Percentiles rank a stretch among this genome's conserved stretches.
These are phyloP conservation scores for Phaethornis superciliosus DNA, from an alignment of 2,113 vertebrate genomes.

Conservation along the genomic window DNA sequence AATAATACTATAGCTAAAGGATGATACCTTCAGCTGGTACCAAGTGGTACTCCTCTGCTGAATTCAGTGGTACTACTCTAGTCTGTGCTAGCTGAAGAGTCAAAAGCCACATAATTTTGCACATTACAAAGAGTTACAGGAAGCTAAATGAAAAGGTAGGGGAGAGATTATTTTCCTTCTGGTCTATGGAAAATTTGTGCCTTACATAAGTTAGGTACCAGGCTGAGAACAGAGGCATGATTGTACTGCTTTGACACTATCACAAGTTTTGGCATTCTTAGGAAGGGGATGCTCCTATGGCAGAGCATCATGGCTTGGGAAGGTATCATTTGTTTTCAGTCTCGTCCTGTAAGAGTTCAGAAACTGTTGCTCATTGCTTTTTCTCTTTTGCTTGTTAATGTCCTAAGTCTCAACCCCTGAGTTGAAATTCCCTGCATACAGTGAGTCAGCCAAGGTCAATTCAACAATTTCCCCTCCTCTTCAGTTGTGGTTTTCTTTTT, in stretches of 20 bases:
- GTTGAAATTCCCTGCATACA: neutral
- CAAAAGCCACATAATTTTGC: too few relatives aligned
- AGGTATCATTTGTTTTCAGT: rapidly evolving
- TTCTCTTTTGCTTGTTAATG: neutral
- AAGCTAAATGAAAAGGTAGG: neutral
- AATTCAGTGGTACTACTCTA: too few relatives aligned
- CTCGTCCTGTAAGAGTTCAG: neutral
- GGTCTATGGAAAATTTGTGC: neutral
- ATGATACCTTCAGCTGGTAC: too few relatives aligned
- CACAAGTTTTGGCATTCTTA: neutral
- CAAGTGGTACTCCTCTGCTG: too few relatives aligned
- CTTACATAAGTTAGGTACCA: neutral
- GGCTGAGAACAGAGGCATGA: rapidly evolving
- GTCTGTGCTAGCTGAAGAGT: too few relatives aligned
- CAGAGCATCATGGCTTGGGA: neutral
- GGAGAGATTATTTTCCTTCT: neutral
- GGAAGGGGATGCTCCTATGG: neutral
- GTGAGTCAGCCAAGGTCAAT: neutral
- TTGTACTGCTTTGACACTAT: neutral
- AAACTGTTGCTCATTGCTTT: neutral
- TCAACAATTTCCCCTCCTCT: neutral
- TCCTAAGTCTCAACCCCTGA: neutral
- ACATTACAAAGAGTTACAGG: neutral
- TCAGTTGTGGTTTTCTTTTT: neutral
- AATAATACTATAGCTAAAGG: too few relatives aligned